phyloP scores from a whole-genome alignment of 1,140 invertebrate genomes.

The Microplitis demolitor region DNA sequence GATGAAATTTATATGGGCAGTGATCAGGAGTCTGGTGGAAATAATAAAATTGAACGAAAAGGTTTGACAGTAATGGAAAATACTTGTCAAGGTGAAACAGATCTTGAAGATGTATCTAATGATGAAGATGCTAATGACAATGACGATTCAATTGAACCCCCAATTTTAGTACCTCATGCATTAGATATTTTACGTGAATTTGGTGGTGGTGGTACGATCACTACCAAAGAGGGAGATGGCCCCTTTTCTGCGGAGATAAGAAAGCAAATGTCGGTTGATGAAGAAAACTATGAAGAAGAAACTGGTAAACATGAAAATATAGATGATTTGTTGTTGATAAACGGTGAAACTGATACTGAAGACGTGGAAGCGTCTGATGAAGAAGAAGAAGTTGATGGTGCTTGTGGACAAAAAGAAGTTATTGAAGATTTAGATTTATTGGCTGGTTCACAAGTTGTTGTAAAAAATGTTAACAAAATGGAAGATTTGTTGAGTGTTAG shows the following conservation, averaged over 20 bases:
- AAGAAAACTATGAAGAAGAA: slow-evolving; percentile 8
- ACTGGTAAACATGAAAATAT: not conserved
- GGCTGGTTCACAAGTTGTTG: slow-evolving; percentile 48
- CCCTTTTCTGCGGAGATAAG: slow-evolving; percentile 57
- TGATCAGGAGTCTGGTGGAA: slow-evolving; percentile 38
- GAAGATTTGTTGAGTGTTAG: slow-evolving; percentile 42
- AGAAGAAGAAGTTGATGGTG: slow-evolving; percentile 41
- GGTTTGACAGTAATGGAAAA: slow-evolving; percentile 34
- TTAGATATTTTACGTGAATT: slow-evolving; percentile 51
- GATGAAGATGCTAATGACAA: slow-evolving; percentile 52
- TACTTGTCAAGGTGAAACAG: slow-evolving; percentile 47
- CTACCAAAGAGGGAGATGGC: slow-evolving; percentile 57
- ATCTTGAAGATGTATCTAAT: slow-evolving; percentile 52
- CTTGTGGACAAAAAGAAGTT: slow-evolving; percentile 36
- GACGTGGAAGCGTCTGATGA: slow-evolving; percentile 55
- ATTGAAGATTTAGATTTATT: slow-evolving; percentile 46
- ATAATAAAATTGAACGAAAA: slow-evolving; percentile 13
- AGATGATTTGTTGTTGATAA: not conserved
- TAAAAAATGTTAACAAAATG: slow-evolving; percentile 52
- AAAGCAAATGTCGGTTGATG: slow-evolving; percentile 50
- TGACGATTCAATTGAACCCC: slow-evolving; percentile 25
- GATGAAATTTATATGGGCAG: slow-evolving; percentile 54
- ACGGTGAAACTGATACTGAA: slow-evolving; percentile 51
- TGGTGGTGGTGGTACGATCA: slow-evolving; percentile 53
- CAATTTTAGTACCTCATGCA: slow-evolving; percentile 40